A percentile compares a stretch with the other conserved stretches of the same genome.
Evolutionary conservation across 2,797 vertebrate genomes (phyloP).

Genomic region (Arctocebus calabarensis): DNA sequence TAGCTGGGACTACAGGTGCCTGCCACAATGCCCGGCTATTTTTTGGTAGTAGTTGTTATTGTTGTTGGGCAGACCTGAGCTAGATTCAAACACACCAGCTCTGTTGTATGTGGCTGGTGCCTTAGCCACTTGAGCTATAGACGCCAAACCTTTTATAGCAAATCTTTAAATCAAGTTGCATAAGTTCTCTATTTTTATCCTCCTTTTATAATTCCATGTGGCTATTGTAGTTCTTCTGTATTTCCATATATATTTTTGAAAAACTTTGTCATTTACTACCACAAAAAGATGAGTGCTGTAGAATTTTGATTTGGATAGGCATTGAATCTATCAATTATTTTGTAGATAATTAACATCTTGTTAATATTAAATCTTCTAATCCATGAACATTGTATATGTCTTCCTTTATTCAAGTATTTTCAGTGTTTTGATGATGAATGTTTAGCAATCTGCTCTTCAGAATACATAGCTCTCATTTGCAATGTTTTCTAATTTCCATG

Average conservation of each 20-base stretch:
- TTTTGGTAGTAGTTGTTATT: no score
- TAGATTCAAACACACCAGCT: no score
- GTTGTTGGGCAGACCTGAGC: no score
- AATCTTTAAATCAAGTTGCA: not conserved
- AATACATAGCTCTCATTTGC: not conserved
- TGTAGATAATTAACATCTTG: not conserved
- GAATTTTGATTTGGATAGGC: not conserved
- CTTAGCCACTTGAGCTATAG: no score
- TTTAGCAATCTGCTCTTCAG: not conserved
- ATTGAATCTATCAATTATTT: not conserved
- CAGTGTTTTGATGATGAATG: not conserved
- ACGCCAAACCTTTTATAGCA: no score
- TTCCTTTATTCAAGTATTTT: constrained; percentile 4
- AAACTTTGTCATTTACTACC: not conserved
- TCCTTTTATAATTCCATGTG: not conserved
- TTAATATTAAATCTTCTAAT: not conserved
- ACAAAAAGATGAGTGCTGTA: not conserved
- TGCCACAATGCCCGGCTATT: no score
- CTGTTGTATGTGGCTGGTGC: no score
- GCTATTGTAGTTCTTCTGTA: not conserved
- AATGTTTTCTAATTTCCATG: not conserved
- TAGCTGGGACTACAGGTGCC: no score
- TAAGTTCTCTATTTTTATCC: not conserved
- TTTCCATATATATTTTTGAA: not conserved
- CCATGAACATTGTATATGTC: not conserved